Base-by-base conservation (phyloP, 2,888 invertebrate genomes). In the Tortrix viridana region DNA sequence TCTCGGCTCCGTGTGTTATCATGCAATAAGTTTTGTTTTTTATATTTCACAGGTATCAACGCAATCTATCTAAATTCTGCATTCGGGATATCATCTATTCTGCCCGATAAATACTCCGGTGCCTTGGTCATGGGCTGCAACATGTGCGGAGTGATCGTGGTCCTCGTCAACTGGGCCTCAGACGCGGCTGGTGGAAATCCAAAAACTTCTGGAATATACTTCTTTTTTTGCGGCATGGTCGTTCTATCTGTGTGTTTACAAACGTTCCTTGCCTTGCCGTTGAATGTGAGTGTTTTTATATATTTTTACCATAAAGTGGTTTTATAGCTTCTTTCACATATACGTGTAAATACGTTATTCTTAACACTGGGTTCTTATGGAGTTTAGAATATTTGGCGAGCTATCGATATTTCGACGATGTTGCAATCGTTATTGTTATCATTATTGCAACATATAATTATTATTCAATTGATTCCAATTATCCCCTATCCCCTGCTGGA, bases 41-140 rank as follows among this genome's bases (percentile, higher is more conserved):
- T n/a, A 0, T 56, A 14, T 5, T 14, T 80, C 79, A 0, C 83
- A 90, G 91, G 82, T 7, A 85, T 85, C 78, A 92, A 97, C 92
- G 99, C 99, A 47, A 95, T 99, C 75, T 99, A 99, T 89, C 98
- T 99, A 86, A 99, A 99, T 90, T 98, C 98, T 0, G 96, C 99
- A 23, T 99, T 96, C 88, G 99, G 99, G 12, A 95, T 99, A 89
- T 98, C 97, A 5, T 98, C 98, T 0, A 96, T 97, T 71, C 93
- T 99, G 58, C 99, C 99, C 0, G 93, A 95, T 66, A 95, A 96
- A 78, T 99, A 98, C 84, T 98, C 98, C 0, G 99, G 98, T 70
- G 98, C 98, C 60, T 97, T 99, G 63, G 95, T 99, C 12, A 93
- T 99, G 50, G 98, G 98, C 55, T 95, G 97, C 88, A 99, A 99